Base-by-base conservation (phyloP, 2,797 vertebrate genomes). In the Lindbergichthys nudifrons region DNA sequence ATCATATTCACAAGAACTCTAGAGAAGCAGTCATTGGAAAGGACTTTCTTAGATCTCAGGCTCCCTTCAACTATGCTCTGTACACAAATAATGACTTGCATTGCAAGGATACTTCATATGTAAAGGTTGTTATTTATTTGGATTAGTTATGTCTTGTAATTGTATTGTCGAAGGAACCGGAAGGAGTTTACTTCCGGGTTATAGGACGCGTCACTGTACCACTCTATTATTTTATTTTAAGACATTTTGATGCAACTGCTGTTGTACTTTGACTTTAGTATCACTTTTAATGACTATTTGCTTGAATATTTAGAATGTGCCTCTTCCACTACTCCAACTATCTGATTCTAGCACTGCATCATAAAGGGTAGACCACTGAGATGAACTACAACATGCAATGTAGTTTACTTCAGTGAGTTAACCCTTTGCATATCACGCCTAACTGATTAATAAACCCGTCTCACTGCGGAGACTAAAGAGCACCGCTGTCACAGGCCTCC, bases 391-490 rank as follows among this genome's bases (percentile, higher is more conserved):
- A 56, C 9, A 45, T 21, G 42, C 2, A 43, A 5, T 11, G 10
- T 32, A 23, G 39, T 50, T 43, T n/a, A 47, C 15, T 53, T 46
- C 36, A 48, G 7, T 19, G 11, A 36, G 18, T 58, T 43, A 15
- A 39, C 41, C 13, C 57, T 23, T 19, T 43, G 4, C 23, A 23
- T 13, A 47, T 19, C 48, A 50, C n/a, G 3, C 14, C 32, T 9
- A 26, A 39, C 18, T 51, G 15, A 66, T 50, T 16, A 61, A 30
- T n/a, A 13, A 68, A 58, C 15, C 2, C 39, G 51, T 76, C 69
- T 2, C 39, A 0, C 15, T 36, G 10, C 36, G 42, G 14, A 46
- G 51, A 54, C 54, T n/a, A 10, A 23, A 11, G 21, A 5, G 32
- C 11, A 8, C 2, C n/a, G 13, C 32, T 12, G 12, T 11, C 19